These are phyloP conservation scores for Parotia lawesii DNA, from an alignment of 2,113 vertebrate species.

Conservation along the genomic window DNA sequence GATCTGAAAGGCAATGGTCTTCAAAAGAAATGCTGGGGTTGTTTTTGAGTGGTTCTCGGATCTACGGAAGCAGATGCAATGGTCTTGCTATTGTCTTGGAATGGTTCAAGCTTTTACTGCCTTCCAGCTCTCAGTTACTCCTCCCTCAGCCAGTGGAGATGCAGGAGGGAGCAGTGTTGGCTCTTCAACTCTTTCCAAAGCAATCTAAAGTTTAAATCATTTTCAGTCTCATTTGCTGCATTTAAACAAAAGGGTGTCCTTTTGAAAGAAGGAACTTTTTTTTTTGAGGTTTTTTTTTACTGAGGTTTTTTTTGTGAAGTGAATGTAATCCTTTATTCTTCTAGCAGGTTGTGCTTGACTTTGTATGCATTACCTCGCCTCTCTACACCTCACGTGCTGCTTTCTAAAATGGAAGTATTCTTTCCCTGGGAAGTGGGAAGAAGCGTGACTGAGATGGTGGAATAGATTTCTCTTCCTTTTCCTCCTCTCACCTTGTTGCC, in stretches of 20 bases:
- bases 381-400: accelerated
- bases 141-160: not conserved
- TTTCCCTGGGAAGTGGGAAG: not conserved
- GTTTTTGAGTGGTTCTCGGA: not conserved
- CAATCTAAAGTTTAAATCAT: not conserved
- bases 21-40: not conserved
- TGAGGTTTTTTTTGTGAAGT: no score
- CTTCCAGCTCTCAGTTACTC: not conserved
- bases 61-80: not conserved
- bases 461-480: not conserved
- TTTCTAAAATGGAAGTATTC: not conserved
- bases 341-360: not conserved
- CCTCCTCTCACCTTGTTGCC: not conserved
- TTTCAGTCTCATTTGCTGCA: not conserved
- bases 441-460: accelerated
- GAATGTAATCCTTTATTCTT: not conserved
- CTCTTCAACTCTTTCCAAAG: not conserved
- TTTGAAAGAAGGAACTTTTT: not conserved
- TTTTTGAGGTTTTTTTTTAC: not conserved
- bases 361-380: accelerated
- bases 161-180: not conserved
- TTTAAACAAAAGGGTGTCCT: not conserved
- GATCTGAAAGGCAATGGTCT: not conserved
- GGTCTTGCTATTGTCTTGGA: not conserved
- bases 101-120: not conserved